Evolutionary conservation across 1,140 invertebrate genomes (phyloP), one percentile per base, ranked within the genome.

Genomic region (Pseudomyrmex cubaensis): DNA sequence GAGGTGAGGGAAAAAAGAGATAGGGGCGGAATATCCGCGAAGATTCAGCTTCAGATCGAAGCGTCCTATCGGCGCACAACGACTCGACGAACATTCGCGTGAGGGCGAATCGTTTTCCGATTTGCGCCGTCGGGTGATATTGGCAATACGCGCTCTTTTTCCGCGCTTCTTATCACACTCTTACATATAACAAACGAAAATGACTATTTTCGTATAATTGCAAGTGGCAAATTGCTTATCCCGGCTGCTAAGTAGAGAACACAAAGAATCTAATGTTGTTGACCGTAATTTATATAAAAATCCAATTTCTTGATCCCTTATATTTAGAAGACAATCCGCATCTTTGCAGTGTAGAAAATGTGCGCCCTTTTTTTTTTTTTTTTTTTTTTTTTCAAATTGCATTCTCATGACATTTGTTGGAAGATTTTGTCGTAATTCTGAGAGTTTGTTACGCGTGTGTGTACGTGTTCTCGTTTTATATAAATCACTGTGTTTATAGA

Each of bases 21-120:
- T 72, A 66, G 22, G 25, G 72, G 86, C 83, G 87, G 86, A 88
- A 88, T 88, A 88, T 88, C 77, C 83, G 83, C 86, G 61, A 88
- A 88, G 72, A 82, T 88, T 75, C 54, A 86, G 87, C 86, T 89
- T 88, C 84, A 54, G 12, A 89, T 54, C 10, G 87, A 89, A 88
- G 84, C 84, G 63, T 89, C 54, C 54, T 69, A 87, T 78, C 48
- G 61, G 56, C 52, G 25, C 64, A 75, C 46, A 73, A 82, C 73
- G 57, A 88, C 52, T 74, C 57, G 22, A 10, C 4, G 12, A 13
- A 48, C 10, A 54, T 56, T 82, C 13, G 13, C 12, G 10, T 12
- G 5, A 35, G n/a, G n/a, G 17, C 20, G 13, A 78, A 59, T 78
- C 75, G 35, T 67, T 56, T 48, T 78, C 25, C 25, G 25, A 77